Percentiles rank a stretch among this genome's conserved stretches.
Conservation (phyloP, 2,888 invertebrate genomes). For the Acrobasis suavella region DNA sequence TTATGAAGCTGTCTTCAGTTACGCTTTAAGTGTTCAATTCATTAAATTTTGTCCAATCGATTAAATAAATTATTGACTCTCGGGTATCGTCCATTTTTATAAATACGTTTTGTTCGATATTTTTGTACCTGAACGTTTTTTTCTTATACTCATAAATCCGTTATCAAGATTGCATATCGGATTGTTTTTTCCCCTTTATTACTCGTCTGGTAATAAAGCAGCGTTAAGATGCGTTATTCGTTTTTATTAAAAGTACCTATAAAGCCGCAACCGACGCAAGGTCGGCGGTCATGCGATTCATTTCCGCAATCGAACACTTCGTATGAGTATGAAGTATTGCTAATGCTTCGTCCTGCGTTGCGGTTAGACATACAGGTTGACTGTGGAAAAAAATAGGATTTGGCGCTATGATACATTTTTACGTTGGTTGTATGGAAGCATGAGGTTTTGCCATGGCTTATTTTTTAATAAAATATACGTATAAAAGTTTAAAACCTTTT, state of each 20-base stretch:
- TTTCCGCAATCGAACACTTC: slow-evolving; percentile 64
- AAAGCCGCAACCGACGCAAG: slow-evolving; percentile 55
- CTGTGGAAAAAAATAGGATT: too few species aligned
- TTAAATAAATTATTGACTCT: too few species aligned
- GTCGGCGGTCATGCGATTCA: slow-evolving; percentile 57
- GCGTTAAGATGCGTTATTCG: slow-evolving; percentile 27
- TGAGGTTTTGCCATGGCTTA: too few species aligned
- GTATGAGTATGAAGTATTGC: slow-evolving; percentile 45
- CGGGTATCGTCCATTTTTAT: neutral
- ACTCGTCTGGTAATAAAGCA: slow-evolving; percentile 10
- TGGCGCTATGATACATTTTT: too few species aligned
- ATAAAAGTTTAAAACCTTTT: too few species aligned
- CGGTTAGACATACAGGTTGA: neutral
- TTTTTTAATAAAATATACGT: too few species aligned
- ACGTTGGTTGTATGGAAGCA: too few species aligned
- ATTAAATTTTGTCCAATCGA: neutral
- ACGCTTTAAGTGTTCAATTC: neutral
- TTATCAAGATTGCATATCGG: slow-evolving; percentile 1
- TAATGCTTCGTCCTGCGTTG: slow-evolving; percentile 29
- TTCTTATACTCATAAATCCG: neutral
- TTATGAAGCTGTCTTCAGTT: neutral
- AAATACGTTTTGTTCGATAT: neutral
- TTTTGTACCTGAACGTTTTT: neutral
- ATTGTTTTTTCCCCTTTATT: neutral
- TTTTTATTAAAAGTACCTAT: slow-evolving; percentile 33